Evolutionary conservation across 2,888 invertebrate species (phyloP).

Genomic region (Lycophotia porphyrea): DNA sequence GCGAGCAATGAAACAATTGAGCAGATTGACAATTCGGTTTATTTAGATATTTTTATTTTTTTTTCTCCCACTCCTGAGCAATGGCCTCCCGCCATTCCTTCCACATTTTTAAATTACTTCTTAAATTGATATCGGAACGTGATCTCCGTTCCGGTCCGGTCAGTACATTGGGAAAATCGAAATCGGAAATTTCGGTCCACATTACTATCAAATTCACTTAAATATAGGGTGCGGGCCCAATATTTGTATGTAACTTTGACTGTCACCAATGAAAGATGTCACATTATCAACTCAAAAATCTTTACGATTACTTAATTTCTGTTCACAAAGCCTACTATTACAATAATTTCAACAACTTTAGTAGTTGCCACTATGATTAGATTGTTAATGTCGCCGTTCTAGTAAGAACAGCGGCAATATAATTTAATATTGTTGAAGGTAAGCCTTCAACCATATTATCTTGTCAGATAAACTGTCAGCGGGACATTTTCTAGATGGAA

Average conservation of each 20-base stretch:
- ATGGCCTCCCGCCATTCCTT: no score
- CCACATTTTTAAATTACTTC: no score
- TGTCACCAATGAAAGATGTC: not conserved
- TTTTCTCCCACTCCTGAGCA: no score
- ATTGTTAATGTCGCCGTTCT: slow-evolving; percentile 23
- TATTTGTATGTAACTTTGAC: not conserved
- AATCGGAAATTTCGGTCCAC: not conserved
- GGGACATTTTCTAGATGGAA: slow-evolving; percentile 24
- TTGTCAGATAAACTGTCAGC: slow-evolving; percentile 55
- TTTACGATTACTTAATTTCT: not conserved
- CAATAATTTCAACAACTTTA: slow-evolving; percentile 20
- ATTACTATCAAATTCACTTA: not conserved
- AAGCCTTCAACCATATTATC: no score
- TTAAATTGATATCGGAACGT: no score
- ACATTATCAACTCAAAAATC: not conserved
- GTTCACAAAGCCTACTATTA: slow-evolving; percentile 6
- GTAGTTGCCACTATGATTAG: slow-evolving; percentile 28
- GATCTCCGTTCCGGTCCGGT: no score
- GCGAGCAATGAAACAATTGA: no score
- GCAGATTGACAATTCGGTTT: no score
- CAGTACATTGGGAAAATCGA: not conserved
- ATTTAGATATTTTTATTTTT: no score
- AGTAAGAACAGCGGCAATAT: slow-evolving; percentile 22
- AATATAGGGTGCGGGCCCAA: not conserved
- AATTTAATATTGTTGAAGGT: slow-evolving; percentile 52